phyloP scores from a whole-genome alignment of 2,888 invertebrate genomes.

The Luperina nickerlii region DNA sequence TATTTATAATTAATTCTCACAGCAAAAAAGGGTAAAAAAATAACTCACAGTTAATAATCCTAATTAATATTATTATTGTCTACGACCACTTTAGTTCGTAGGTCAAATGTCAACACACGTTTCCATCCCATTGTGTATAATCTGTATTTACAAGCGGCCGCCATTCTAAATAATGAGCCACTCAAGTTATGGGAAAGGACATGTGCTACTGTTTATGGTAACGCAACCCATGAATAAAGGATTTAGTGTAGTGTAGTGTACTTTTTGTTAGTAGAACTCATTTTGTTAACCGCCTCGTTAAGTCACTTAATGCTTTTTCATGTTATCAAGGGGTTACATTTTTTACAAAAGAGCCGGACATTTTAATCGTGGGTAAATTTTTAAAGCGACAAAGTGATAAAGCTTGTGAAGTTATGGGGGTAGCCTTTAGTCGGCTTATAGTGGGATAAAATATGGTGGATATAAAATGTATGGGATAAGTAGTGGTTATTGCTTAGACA shows the following conservation, averaged over 20 bases:
- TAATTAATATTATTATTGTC: slow-evolving; percentile 2
- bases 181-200: slow-evolving; percentile 58
- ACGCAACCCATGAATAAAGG: slow-evolving; percentile 13
- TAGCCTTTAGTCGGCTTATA: not conserved
- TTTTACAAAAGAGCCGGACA: slow-evolving; percentile 4
- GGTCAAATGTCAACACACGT: slow-evolving; percentile 41
- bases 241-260: slow-evolving; percentile 18
- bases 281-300: slow-evolving; percentile 34
- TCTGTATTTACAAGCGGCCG: slow-evolving; percentile 45
- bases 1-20: not conserved
- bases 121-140: slow-evolving; percentile 39
- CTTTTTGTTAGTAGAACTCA: slow-evolving; percentile 15
- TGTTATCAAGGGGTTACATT: slow-evolving; percentile 27
- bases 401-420: slow-evolving; percentile 18
- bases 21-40: not conserved
- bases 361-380: slow-evolving; percentile 18
- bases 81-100: slow-evolving; percentile 8
- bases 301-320: slow-evolving; percentile 36
- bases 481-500: not conserved
- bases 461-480: not conserved
- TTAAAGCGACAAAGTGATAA: slow-evolving; percentile 29
- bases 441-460: not conserved
- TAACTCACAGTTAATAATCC: not conserved
- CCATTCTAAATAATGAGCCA: slow-evolving; percentile 43
- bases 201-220: slow-evolving; percentile 52